A percentile compares a stretch with the other conserved stretches of the same genome.
Evolutionary conservation across 2,113 vertebrate genomes (phyloP).

Genomic region (Oreocharis arfaki): DNA sequence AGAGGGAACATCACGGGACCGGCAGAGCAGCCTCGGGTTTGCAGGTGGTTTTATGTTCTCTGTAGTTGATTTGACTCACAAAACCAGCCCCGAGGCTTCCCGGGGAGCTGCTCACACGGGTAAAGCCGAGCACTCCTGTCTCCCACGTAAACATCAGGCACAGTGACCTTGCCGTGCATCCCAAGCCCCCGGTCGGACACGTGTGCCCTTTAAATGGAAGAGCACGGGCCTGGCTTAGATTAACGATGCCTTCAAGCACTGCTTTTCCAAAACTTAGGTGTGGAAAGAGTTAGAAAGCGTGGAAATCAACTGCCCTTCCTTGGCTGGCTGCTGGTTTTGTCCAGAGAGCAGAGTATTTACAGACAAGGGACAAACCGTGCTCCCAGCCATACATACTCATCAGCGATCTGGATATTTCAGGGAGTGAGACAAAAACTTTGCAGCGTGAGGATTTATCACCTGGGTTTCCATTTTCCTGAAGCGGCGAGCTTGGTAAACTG

Average conservation of each 20-base stretch:
- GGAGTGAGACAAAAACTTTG: background rate
- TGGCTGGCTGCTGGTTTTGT: background rate
- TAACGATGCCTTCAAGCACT: background rate
- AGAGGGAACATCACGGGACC: background rate
- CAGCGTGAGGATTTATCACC: background rate
- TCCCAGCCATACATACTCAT: background rate
- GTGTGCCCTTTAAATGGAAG: background rate
- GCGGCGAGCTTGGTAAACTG: background rate
- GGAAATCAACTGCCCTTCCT: background rate
- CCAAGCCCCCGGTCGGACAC: background rate
- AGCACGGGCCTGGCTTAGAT: background rate
- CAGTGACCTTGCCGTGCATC: background rate
- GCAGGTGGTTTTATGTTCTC: rapidly evolving
- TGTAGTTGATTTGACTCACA: background rate
- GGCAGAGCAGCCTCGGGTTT: background rate
- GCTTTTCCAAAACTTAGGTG: background rate
- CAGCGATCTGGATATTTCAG: background rate
- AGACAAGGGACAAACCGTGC: background rate
- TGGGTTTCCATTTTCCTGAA: background rate
- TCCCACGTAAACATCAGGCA: background rate
- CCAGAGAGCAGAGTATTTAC: background rate
- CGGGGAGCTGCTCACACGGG: background rate
- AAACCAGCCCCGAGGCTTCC: background rate
- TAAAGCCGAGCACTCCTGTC: background rate
- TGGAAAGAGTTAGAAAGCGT: background rate